phyloP scores from a whole-genome alignment of 2,888 invertebrate species.

The Andrena fulva region DNA sequence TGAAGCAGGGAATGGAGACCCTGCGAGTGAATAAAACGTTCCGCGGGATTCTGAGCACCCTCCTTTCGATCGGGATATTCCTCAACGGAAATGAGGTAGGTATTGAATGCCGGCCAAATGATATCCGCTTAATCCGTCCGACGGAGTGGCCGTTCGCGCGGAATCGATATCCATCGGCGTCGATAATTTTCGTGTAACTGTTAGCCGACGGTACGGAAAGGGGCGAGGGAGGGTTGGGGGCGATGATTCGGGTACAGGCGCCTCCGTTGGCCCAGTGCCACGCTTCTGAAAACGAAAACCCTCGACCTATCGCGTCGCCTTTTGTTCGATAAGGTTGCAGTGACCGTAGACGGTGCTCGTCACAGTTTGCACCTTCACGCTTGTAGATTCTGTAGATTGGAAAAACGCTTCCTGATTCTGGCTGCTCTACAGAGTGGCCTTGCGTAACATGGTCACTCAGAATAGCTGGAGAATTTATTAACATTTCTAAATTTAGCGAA shows the following conservation, averaged over 20 bases:
- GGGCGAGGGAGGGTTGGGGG: conserved; percentile 10
- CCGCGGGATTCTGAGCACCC: conserved; percentile 96
- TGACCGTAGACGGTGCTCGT: not conserved
- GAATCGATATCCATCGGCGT: conserved; percentile 46
- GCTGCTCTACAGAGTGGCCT: not conserved
- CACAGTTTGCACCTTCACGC: conserved; percentile 10
- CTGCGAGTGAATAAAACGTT: conserved; percentile 97
- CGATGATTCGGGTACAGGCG: not conserved
- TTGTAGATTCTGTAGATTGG: not conserved
- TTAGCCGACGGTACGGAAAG: conserved; percentile 25
- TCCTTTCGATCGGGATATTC: conserved; percentile 98
- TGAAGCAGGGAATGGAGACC: conserved; percentile 98
- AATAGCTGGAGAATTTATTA: not conserved
- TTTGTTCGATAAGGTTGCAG: conserved; percentile 15
- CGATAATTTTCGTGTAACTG: conserved; percentile 66
- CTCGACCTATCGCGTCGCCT: conserved; percentile 23
- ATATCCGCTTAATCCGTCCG: conserved; percentile 79
- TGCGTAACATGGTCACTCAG: not conserved
- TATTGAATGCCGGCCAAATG: conserved; percentile 81
- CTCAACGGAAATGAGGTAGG: conserved; percentile 93
- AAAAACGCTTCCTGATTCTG: not conserved
- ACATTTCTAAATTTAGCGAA: no score
- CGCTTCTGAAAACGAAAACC: conserved; percentile 28
- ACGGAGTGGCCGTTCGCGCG: conserved; percentile 31
- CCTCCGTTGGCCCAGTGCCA: conserved; percentile 43